phyloP scores from a whole-genome alignment of 2,113 vertebrate genomes.

The Aleadryas rufinucha region DNA sequence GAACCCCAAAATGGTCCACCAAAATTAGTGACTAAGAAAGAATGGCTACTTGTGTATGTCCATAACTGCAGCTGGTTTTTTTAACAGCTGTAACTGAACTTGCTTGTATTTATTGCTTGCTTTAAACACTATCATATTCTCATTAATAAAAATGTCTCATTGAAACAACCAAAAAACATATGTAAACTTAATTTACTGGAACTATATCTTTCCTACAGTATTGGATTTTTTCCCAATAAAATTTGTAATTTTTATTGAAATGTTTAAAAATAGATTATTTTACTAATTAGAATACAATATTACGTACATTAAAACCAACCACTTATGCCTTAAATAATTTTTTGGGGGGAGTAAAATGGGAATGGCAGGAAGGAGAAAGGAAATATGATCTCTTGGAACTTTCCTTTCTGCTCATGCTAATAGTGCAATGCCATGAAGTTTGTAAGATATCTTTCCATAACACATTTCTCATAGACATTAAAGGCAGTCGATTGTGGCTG shows the following conservation, averaged over 20 bases:
- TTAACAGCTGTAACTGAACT: background rate
- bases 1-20: background rate
- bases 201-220: background rate
- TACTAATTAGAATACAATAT: background rate
- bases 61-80: background rate
- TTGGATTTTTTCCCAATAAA: conserved; percentile 1
- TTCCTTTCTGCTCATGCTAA: background rate
- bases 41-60: background rate
- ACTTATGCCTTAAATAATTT: background rate
- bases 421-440: background rate
- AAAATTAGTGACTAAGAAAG: background rate
- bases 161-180: background rate
- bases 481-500: background rate
- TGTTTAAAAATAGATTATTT: background rate
- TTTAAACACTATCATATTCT: background rate
- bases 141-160: background rate
- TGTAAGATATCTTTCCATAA: background rate
- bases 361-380: background rate
- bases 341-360: background rate
- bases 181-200: background rate
- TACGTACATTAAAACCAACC: background rate
- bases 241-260: background rate
- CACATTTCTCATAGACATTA: background rate
- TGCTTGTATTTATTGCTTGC: background rate
- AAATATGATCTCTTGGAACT: background rate